Evolutionary conservation across 2,113 vertebrate species (phyloP), one percentile per base, ranked within the genome.

Genomic region (Poicephalus meyeri): DNA sequence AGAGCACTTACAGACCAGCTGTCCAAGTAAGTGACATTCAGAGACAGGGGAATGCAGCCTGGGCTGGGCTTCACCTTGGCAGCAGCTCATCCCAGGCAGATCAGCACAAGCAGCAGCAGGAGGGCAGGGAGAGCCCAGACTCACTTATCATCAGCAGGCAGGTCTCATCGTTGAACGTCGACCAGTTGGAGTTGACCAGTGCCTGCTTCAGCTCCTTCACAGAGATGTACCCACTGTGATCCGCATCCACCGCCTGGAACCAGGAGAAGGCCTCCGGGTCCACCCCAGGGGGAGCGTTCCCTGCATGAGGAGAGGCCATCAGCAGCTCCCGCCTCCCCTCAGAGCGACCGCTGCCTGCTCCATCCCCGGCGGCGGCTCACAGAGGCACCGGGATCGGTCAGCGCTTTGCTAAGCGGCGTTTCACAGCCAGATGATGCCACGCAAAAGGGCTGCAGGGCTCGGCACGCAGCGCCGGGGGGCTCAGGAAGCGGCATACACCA

Each of bases 71-170:
- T 29, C 56, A 11, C 61, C 82, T 78, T 7, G 1, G 6, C 2
- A 25, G 44, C 23, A 15, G 4, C 6, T 26, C 16, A 6, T 13
- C 8, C 71, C 65, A 16, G 24, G 26, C 0, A 3, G 15, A 41
- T 3, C 16, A 9, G 39, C n/a, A 20, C 3, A 0, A 31, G 9
- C 17, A 15, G 3, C 77, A 25, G 46, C 10, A 35, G 18, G 47
- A 52, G 52, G 39, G 23, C 16, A 21, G 18, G 35, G 61, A 17
- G 28, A 6, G 1, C n/a, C 69, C 74, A 13, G 6, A 98, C 99
- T 99, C 96, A 99, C 99, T 99, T 91, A 99, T 98, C 99, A 99
- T 99, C 98, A 99, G 98, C 73, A 98, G 97, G 92, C 99, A 99
- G 6, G 99, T 99, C 97, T 99, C 99, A 0, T 99, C 99, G 8